Evolutionary conservation across 2,797 vertebrate species (phyloP).

Genomic region (Falco rusticolus): DNA sequence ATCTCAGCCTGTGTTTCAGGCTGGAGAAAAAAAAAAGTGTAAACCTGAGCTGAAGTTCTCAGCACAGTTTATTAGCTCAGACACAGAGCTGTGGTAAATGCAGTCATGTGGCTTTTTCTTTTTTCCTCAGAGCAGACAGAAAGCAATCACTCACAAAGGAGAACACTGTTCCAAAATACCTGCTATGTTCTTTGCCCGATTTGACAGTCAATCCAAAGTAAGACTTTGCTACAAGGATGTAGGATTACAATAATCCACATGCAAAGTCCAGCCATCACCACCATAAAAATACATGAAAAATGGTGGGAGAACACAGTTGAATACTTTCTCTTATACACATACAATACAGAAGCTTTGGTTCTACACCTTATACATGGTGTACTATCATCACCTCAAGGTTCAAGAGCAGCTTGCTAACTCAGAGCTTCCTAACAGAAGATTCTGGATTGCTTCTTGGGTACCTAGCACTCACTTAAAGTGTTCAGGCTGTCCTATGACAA

Average conservation of each 20-base stretch:
- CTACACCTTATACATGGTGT: not conserved
- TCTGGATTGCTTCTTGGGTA: not conserved
- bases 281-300: not conserved
- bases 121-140: not conserved
- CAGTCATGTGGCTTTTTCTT: not conserved
- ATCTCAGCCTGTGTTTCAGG: constrained; percentile 2
- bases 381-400: not conserved
- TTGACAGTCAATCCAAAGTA: not conserved
- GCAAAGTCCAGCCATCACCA: not conserved
- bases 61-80: constrained; percentile 19
- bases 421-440: not conserved
- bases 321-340: not conserved
- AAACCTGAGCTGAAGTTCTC: constrained; percentile 1
- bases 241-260: constrained; percentile 1
- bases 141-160: not conserved
- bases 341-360: not conserved
- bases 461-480: not conserved
- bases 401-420: not conserved
- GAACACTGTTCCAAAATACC: constrained; percentile 12
- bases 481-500: not conserved
- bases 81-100: constrained; percentile 30
- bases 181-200: not conserved
- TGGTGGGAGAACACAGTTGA: not conserved
- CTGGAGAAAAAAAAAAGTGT: not conserved
- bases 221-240: not conserved